phyloP scores from a whole-genome alignment of 2,888 invertebrate species.

The Isotomurus palustris region DNA sequence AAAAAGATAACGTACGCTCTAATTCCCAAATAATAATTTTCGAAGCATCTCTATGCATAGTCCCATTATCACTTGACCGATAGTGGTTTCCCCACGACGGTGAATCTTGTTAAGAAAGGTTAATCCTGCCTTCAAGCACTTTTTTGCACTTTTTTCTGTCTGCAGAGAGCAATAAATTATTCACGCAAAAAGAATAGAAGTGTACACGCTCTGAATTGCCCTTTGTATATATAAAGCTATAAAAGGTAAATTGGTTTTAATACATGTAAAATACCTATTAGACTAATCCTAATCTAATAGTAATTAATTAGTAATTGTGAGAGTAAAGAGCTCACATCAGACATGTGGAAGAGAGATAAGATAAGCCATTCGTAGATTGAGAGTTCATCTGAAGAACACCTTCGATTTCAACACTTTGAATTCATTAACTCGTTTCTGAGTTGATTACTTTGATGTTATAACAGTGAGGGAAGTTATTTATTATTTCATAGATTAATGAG shows the following conservation, averaged over 20 bases:
- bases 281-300: no score
- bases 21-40: background rate
- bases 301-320: no score
- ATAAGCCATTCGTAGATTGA: no score
- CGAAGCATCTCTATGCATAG: background rate
- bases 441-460: background rate
- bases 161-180: no score
- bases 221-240: no score
- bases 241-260: no score
- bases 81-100: background rate
- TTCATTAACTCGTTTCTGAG: background rate
- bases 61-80: background rate
- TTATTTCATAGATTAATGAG: slow-evolving; percentile 1
- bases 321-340: no score
- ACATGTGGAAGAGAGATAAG: no score
- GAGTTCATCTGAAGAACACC: background rate
- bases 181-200: background rate
- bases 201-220: no score
- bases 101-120: background rate
- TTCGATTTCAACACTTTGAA: background rate
- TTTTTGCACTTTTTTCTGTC: background rate
- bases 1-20: slow-evolving; percentile 6
- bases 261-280: no score
- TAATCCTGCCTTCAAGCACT: background rate
- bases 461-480: background rate